A percentile compares a stretch with the other conserved stretches of the same genome.
These are phyloP conservation scores for Melangyna quadrimaculata DNA, from an alignment of 2,888 invertebrate species.

Conservation along the genomic window DNA sequence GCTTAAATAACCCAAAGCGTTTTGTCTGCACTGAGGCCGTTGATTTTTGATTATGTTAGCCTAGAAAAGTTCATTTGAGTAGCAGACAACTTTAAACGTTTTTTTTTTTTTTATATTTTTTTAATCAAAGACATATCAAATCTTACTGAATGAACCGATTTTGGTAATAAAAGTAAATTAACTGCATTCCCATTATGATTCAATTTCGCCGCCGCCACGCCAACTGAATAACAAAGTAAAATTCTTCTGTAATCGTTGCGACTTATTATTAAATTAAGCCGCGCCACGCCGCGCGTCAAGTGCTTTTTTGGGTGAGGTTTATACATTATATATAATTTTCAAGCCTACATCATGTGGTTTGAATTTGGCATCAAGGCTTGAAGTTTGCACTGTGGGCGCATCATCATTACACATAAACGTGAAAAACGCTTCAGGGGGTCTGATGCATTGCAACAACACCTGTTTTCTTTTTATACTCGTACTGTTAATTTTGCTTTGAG, in stretches of 20 bases:
- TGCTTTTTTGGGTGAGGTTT: slow-evolving; percentile 17
- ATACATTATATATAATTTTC: neutral
- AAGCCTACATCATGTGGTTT: neutral
- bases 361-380: slow-evolving; percentile 38
- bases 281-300: slow-evolving; percentile 28
- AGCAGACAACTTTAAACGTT: slow-evolving; percentile 1
- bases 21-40: slow-evolving; percentile 52
- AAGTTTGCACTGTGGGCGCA: slow-evolving; percentile 54
- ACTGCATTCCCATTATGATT: slow-evolving; percentile 55
- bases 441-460: slow-evolving; percentile 54
- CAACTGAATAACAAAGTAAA: slow-evolving; percentile 15
- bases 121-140: slow-evolving; percentile 2
- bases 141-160: neutral
- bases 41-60: slow-evolving; percentile 2
- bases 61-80: slow-evolving; percentile 37
- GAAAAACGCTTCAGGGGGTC: slow-evolving; percentile 36
- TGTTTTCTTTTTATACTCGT: neutral
- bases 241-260: slow-evolving; percentile 61
- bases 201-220: slow-evolving; percentile 32
- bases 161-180: slow-evolving; percentile 44
- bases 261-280: slow-evolving; percentile 36
- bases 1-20: slow-evolving; percentile 41
- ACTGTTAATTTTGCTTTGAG: neutral
- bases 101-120: neutral
- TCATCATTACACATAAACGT: slow-evolving; percentile 9